Evolutionary conservation across 2,797 vertebrate species (phyloP).

Genomic region (Pangasius larnaudii): DNA sequence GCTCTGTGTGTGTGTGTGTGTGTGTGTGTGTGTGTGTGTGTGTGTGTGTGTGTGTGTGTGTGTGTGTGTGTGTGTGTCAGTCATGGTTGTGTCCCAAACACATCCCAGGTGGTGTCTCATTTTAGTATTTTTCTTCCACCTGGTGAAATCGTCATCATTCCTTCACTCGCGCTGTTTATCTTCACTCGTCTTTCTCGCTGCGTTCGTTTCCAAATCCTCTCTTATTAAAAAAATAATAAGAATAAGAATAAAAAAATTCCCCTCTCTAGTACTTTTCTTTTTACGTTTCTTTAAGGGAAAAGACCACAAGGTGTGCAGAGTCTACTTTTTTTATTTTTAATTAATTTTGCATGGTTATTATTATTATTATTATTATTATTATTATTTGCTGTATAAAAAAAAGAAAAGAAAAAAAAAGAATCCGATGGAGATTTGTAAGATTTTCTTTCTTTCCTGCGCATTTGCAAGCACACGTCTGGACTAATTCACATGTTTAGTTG

Average conservation of each 20-base stretch:
- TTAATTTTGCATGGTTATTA: constrained; percentile 64
- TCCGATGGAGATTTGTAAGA: background rate
- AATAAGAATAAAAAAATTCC: too few species aligned
- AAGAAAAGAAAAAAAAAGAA: background rate
- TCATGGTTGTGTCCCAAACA: constrained; percentile 54
- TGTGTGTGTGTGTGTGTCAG: constrained; percentile 43
- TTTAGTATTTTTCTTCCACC: constrained; percentile 51
- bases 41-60: constrained; percentile 34
- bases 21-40: constrained; percentile 45
- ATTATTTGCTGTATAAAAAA: constrained; percentile 46
- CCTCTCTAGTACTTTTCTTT: constrained; percentile 34
- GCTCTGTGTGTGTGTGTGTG: constrained; percentile 49
- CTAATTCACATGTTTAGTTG: constrained; percentile 59
- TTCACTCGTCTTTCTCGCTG: background rate
- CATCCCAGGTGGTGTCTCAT: constrained; percentile 66
- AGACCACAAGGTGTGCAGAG: constrained; percentile 76
- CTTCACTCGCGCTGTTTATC: background rate
- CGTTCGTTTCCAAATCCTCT: background rate
- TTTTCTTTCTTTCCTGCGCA: background rate
- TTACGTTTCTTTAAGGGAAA: constrained; percentile 76
- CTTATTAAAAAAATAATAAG: background rate
- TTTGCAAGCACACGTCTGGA: constrained; percentile 53
- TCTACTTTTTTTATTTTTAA: constrained; percentile 72
- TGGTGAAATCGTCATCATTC: background rate
- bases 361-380: background rate